Evolutionary conservation across 2,113 vertebrate species (phyloP).

Genomic region (Cololabis saira): DNA sequence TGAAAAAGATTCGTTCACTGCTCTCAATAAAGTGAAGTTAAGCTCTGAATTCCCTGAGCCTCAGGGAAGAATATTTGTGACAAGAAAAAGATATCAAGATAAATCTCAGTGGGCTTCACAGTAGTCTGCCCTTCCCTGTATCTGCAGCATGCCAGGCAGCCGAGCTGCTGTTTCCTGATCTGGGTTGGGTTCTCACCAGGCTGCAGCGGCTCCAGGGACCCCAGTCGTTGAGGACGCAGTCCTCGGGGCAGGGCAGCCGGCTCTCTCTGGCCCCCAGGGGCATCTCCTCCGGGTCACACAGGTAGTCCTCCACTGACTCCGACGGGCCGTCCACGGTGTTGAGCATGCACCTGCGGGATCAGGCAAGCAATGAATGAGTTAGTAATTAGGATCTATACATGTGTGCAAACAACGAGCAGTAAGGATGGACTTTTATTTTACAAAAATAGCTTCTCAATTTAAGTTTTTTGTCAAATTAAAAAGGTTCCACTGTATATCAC

Average conservation of each 20-base stretch:
- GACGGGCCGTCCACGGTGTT: constrained; percentile 95
- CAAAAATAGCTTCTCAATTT: too few species aligned
- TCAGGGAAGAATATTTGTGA: constrained; percentile 29
- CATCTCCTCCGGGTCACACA: constrained; percentile 98
- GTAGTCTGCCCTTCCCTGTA: constrained; percentile 5
- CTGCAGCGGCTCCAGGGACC: constrained; percentile 89
- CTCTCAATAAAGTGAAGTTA: constrained; percentile 35
- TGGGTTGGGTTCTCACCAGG: constrained; percentile 84
- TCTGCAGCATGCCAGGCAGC: constrained; percentile 19
- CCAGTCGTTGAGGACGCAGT: constrained; percentile 97
- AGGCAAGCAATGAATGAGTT: neutral
- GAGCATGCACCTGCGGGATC: constrained; percentile 91
- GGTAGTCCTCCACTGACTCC: constrained; percentile 93
- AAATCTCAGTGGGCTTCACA: constrained; percentile 41
- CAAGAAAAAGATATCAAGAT: constrained; percentile 45
- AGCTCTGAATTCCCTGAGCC: constrained; percentile 31
- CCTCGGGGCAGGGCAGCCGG: constrained; percentile 92
- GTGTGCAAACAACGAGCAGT: too few species aligned
- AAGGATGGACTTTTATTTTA: too few species aligned
- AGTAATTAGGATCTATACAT: too few species aligned
- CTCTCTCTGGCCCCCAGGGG: constrained; percentile 92
- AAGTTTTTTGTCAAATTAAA: too few species aligned
- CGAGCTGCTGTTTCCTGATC: constrained; percentile 24
- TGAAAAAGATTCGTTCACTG: constrained; percentile 46
- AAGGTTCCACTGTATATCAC: too few species aligned